Evolutionary conservation across 1,140 invertebrate genomes (phyloP).

Genomic region (Platorchestia sp.): DNA sequence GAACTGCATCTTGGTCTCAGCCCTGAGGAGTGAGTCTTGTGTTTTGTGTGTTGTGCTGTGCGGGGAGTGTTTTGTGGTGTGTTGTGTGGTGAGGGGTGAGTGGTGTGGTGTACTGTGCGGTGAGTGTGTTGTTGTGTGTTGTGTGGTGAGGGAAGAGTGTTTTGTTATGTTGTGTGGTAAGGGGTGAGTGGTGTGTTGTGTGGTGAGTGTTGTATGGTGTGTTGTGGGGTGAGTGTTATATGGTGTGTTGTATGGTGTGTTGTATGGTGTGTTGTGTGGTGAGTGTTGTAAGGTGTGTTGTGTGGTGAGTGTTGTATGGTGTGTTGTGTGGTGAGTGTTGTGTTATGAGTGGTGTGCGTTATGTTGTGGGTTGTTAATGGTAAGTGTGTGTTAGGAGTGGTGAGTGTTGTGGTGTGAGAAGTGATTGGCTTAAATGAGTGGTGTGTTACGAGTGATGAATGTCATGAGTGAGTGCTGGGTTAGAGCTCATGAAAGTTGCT

Average conservation of each 20-base stretch:
- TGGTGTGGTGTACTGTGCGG: not conserved
- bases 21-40: not conserved
- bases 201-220: no score
- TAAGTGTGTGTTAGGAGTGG: no score
- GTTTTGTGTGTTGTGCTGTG: not conserved
- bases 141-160: not conserved
- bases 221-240: no score
- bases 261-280: not conserved
- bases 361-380: no score
- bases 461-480: not conserved
- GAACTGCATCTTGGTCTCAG: not conserved
- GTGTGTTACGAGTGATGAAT: not conserved
- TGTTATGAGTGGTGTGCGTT: no score
- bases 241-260: no score
- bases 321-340: not conserved
- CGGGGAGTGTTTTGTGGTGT: not conserved
- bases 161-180: no score
- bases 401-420: not conserved
- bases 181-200: not conserved
- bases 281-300: not conserved
- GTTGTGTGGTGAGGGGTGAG: not conserved
- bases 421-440: not conserved
- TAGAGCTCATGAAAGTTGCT: not conserved
- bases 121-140: not conserved
- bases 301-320: not conserved